phyloP scores from a whole-genome alignment of 2,113 vertebrate genomes.

The Alaudala cheleensis region DNA sequence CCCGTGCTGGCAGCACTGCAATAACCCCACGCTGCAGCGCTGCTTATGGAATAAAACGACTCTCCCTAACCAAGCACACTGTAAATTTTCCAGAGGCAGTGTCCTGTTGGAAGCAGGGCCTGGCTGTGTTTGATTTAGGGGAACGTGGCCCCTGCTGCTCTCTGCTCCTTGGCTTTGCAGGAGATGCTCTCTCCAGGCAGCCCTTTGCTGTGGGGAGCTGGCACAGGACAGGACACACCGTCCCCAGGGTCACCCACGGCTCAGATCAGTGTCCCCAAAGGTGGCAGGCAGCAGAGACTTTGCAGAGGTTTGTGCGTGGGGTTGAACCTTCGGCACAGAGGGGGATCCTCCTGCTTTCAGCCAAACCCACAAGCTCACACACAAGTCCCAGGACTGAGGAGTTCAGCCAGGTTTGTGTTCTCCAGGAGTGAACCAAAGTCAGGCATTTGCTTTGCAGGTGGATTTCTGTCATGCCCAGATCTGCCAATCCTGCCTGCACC shows the following conservation, averaged over 20 bases:
- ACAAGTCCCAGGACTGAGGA: fast-evolving
- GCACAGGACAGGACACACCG: fast-evolving
- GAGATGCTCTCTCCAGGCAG: background rate
- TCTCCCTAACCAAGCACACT: slow-evolving; percentile 27
- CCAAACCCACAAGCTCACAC: fast-evolving
- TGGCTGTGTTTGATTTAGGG: background rate
- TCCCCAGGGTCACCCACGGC: background rate
- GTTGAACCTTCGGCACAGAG: background rate
- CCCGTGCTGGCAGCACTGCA: background rate
- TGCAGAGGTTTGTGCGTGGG: background rate
- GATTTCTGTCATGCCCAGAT: background rate
- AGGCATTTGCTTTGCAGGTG: background rate
- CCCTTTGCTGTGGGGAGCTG: background rate
- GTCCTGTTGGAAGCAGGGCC: background rate
- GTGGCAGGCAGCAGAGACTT: background rate
- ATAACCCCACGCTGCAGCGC: background rate
- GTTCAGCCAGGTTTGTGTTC: background rate
- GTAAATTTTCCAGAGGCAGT: slow-evolving; percentile 3
- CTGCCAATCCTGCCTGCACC: background rate
- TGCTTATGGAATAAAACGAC: background rate
- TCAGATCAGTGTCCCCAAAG: background rate
- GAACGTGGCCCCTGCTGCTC: background rate
- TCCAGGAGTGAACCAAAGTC: fast-evolving
- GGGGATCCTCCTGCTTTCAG: background rate
- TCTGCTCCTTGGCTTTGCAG: background rate